Evolutionary conservation across 1,140 invertebrate species (phyloP).

Genomic region (Neotoxoptera formosana): DNA sequence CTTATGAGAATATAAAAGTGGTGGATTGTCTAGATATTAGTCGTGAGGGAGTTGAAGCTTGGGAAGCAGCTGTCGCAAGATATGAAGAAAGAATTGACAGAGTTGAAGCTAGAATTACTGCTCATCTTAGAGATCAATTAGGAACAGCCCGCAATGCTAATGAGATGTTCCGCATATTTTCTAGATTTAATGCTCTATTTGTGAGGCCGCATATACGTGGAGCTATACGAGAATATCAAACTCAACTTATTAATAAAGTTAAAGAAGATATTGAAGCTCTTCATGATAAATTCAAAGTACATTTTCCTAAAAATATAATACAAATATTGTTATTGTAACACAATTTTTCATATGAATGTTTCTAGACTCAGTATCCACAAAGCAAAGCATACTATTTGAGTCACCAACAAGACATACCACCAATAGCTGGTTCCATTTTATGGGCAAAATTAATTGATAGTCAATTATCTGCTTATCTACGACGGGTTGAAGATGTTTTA

Average conservation of each 20-base stretch:
- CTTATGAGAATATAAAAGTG: conserved; percentile 99
- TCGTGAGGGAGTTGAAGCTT: conserved; percentile 94
- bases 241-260: conserved; percentile 97
- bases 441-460: conserved; percentile 99
- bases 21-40: conserved; percentile 97
- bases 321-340: conserved; percentile 21
- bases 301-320: conserved; percentile 1
- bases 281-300: conserved; percentile 97
- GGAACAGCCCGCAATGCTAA: conserved; percentile 99
- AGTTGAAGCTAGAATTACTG: conserved; percentile 95
- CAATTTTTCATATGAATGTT: neutral
- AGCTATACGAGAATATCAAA: conserved; percentile 98
- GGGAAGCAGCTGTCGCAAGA: conserved; percentile 93
- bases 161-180: conserved; percentile 98
- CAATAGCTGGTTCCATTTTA: conserved; percentile 96
- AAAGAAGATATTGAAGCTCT: conserved; percentile 98
- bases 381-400: conserved; percentile 92
- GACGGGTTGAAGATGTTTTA: conserved; percentile 96
- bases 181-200: conserved; percentile 97
- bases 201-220: conserved; percentile 98
- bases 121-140: conserved; percentile 93
- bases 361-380: conserved; percentile 62
- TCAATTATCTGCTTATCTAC: conserved; percentile 95
- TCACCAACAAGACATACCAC: conserved; percentile 90
- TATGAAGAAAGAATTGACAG: conserved; percentile 94